These are phyloP conservation scores for Sclerurus mexicanus DNA, from an alignment of 2,113 vertebrate genomes.

Conservation along the genomic window DNA sequence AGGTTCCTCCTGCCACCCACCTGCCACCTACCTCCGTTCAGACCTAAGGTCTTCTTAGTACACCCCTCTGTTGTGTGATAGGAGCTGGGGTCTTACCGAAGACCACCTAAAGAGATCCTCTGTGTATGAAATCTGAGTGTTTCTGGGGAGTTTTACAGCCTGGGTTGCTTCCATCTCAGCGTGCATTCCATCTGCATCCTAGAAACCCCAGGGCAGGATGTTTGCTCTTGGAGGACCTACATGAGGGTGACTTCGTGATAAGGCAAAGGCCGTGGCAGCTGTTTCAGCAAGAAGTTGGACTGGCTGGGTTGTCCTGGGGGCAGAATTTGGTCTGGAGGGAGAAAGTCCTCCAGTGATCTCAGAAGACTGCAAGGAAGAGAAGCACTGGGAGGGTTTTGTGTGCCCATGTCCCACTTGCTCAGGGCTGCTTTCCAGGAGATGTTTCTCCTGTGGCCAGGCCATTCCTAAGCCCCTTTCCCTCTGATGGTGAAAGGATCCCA, in stretches of 20 bases:
- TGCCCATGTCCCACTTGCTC: rapidly evolving
- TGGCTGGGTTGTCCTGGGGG: neutral
- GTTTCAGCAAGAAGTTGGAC: neutral
- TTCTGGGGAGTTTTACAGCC: neutral
- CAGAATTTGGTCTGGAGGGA: neutral
- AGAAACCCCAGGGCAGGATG: neutral
- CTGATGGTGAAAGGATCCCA: neutral
- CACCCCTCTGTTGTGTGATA: neutral
- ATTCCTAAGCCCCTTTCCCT: neutral
- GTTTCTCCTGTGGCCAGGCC: neutral
- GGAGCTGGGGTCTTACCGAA: neutral
- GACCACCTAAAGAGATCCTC: neutral
- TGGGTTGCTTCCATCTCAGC: neutral
- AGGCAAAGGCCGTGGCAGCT: neutral
- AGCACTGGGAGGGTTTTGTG: rapidly evolving
- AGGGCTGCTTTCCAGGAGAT: neutral
- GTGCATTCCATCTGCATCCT: neutral
- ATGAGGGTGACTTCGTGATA: neutral
- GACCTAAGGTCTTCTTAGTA: neutral
- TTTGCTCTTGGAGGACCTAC: neutral
- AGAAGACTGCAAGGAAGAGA: neutral
- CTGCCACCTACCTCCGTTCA: neutral
- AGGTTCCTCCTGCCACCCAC: neutral
- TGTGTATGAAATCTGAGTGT: neutral
- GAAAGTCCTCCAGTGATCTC: neutral